A percentile compares a stretch with the other conserved stretches of the same genome.
Conservation (phyloP, 1,140 invertebrate species). For the Drosophila nikananu region DNA sequence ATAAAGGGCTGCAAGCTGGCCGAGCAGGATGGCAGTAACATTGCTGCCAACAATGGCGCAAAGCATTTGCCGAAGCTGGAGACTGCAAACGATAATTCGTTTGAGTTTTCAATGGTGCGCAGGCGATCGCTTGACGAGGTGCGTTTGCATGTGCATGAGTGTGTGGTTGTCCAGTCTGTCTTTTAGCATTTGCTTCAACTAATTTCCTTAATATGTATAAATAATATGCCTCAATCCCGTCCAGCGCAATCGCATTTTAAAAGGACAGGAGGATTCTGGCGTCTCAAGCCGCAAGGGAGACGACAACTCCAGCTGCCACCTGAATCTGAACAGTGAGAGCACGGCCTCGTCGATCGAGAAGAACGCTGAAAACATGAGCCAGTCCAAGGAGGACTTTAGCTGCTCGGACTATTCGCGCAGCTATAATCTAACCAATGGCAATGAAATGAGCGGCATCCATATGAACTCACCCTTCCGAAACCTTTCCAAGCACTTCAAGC, state of each 20-base stretch:
- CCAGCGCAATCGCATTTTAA: slow-evolving; percentile 70
- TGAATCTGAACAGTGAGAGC: slow-evolving; percentile 74
- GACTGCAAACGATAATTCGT: slow-evolving; percentile 66
- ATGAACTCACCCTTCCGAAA: slow-evolving; percentile 83
- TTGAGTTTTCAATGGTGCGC: slow-evolving; percentile 84
- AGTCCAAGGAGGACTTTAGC: slow-evolving; percentile 79
- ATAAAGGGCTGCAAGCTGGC: slow-evolving; percentile 76
- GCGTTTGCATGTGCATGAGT: slow-evolving; percentile 51
- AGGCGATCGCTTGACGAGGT: slow-evolving; percentile 82
- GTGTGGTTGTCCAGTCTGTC: slow-evolving; percentile 27
- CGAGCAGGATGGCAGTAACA: slow-evolving; percentile 67
- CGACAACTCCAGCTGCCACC: slow-evolving; percentile 65
- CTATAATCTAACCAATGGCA: slow-evolving; percentile 76
- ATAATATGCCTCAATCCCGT: not conserved
- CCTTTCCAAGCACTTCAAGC: slow-evolving; percentile 79
- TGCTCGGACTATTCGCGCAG: slow-evolving; percentile 82
- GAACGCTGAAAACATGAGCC: slow-evolving; percentile 71
- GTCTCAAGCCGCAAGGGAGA: slow-evolving; percentile 83
- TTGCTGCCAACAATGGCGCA: slow-evolving; percentile 36
- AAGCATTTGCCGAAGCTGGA: slow-evolving; percentile 67
- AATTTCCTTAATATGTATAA: not conserved
- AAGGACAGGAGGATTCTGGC: slow-evolving; percentile 78
- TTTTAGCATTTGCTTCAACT: not conserved
- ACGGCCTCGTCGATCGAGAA: slow-evolving; percentile 83
- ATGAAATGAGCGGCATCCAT: slow-evolving; percentile 76